Base-by-base conservation (phyloP, 2,797 vertebrate species). In the Rhadinocentrus ornatus region DNA sequence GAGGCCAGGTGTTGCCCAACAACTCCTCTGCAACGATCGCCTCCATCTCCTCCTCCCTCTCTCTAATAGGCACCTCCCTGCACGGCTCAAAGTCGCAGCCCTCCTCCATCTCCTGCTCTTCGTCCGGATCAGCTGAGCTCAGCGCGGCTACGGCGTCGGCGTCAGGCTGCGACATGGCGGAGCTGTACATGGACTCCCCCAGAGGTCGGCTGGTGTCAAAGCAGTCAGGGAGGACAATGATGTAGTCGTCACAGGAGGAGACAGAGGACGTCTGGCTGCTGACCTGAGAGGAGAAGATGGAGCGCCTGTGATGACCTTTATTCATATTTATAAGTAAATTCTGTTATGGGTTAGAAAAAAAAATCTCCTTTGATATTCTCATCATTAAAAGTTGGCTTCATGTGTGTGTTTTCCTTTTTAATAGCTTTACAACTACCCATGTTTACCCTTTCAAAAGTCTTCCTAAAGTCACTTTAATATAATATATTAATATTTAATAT, bases 141-240 rank as follows among this genome's bases (percentile, higher is more conserved):
- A 10, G 70, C 12, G 85, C 91, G 9, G 93, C 76, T 12, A 80
- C 85, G 9, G 93, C 88, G 64, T 93, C 95, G 6, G 93, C 88
- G 64, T 93, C 95, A 1, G 95, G 93, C 88, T 97, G 96, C 1
- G 96, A 97, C 89, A 97, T 93, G 27, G 96, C 95, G 0, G 97
- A 98, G 88, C 96, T 97, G 65, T 98, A 98, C 96, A 97, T 95
- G 69, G 97, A 99, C 79, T 98, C 96, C 20, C 95, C 96, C 63
- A 99, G 90, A 6, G 98, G 97, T 44, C 97, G 96, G 75, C 95
- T 97, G 73, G 96, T 99, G 90, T 99, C 97, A 44, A 99, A 99
- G 91, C 98, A 99, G 91, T 99, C 97, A 0, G 98, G 98, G 64
- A 99, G 95, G 84, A 99, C 94, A 8, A 99, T 96, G 85, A 98